Conservation (phyloP, 2,113 vertebrate species). For the Mormyrus lacerda region DNA sequence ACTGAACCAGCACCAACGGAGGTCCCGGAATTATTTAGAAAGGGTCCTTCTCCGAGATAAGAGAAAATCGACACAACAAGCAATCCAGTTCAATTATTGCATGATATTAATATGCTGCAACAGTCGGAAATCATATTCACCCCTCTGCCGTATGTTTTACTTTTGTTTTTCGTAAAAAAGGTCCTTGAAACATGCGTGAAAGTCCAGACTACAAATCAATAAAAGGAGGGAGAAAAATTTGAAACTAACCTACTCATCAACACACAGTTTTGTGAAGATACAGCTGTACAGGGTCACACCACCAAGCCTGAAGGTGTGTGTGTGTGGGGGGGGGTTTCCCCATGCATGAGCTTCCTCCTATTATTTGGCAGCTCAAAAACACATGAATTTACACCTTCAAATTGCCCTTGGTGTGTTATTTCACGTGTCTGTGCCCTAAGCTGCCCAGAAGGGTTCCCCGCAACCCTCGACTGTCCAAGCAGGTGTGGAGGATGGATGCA, state of each 20-base stretch:
- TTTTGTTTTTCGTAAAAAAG: not conserved
- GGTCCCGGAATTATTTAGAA: not conserved
- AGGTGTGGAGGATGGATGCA: not conserved
- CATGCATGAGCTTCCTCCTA: not conserved
- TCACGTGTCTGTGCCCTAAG: not conserved
- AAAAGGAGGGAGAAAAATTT: not conserved
- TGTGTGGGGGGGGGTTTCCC: not conserved
- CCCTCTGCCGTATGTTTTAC: not conserved
- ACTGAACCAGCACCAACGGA: slow-evolving; percentile 23
- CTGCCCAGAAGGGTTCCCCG: not conserved
- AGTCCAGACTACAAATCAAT: not conserved
- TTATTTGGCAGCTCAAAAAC: not conserved
- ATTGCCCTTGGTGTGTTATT: not conserved
- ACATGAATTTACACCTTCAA: not conserved
- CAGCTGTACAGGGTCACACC: not conserved
- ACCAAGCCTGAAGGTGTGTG: not conserved
- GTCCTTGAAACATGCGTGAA: not conserved
- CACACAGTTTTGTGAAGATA: not conserved
- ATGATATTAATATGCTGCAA: not conserved
- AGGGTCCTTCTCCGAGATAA: not conserved
- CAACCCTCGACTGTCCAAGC: not conserved
- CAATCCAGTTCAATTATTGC: not conserved
- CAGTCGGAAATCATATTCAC: not conserved
- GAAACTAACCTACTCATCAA: not conserved
- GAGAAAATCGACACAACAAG: not conserved